A percentile compares a stretch with the other conserved stretches of the same genome.
These are phyloP conservation scores for Papilio dardanus DNA, from an alignment of 1,140 invertebrate species.

Conservation along the genomic window DNA sequence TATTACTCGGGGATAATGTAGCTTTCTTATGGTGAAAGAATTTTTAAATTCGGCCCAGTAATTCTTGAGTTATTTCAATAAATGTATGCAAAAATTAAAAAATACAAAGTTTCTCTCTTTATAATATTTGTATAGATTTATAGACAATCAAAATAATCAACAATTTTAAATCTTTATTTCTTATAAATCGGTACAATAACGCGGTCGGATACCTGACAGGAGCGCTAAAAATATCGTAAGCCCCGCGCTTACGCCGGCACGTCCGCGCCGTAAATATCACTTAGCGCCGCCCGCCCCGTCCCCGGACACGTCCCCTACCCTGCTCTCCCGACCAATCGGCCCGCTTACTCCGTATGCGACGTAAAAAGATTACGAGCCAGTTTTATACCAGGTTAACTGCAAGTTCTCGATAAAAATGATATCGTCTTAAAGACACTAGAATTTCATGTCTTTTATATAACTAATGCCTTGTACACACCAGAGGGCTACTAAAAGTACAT, in stretches of 20 bases:
- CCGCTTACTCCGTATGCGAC: neutral
- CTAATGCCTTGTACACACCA: neutral
- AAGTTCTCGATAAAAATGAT: conserved; percentile 7
- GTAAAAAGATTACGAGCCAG: conserved; percentile 22
- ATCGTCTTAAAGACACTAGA: conserved; percentile 1
- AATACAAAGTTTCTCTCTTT: too few relatives aligned
- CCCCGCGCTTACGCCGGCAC: conserved; percentile 9
- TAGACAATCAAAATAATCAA: neutral
- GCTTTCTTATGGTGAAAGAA: too few relatives aligned
- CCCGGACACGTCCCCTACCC: neutral
- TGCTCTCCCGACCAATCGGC: neutral
- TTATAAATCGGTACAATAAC: neutral
- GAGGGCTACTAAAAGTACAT: too few relatives aligned
- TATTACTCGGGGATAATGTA: too few relatives aligned
- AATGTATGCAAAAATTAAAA: too few relatives aligned
- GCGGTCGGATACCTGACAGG: neutral
- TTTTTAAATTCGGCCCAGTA: too few relatives aligned
- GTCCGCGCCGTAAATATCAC: conserved; percentile 25
- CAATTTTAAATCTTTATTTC: conserved; percentile 11
- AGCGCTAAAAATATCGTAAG: conserved; percentile 12
- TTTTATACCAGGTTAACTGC: conserved; percentile 21
- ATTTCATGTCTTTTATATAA: neutral
- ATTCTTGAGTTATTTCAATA: too few relatives aligned
- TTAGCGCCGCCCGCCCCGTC: conserved; percentile 22
- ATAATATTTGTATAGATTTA: too few relatives aligned